Base-by-base conservation (phyloP, 2,888 invertebrate genomes). In the Thymelicus lineola region DNA sequence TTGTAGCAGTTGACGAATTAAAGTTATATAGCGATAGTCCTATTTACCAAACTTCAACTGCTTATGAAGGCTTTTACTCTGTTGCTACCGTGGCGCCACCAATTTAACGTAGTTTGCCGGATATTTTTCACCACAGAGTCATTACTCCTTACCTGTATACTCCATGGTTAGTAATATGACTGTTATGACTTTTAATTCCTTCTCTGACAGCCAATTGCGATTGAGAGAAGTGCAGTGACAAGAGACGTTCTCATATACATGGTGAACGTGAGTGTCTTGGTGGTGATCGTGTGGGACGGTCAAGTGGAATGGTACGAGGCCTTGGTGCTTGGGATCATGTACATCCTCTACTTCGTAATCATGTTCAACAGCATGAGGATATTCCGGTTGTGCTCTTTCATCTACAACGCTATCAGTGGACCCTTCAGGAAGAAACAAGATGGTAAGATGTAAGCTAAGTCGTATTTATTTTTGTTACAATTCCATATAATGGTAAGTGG, bases 161-260 rank as follows among this genome's bases (percentile, higher is more conserved):
- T n/a, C n/a, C n/a, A n/a, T n/a, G n/a, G n/a, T n/a, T n/a, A n/a
- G n/a, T n/a, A n/a, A n/a, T n/a, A n/a, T n/a, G n/a, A n/a, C n/a
- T n/a, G n/a, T n/a, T n/a, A n/a, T n/a, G n/a, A n/a, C n/a, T n/a
- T n/a, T n/a, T 6, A 9, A 6, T 15, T 35, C 10, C 7, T 60
- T 45, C 14, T 48, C 1, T 17, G 2, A 15, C 86, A 97, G 97
- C 96, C 96, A 0, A 96, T 98, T 42, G 93, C 95, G 76, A 91
- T 98, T 62, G 97, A 97, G 80, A 96, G 96, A 94, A 96, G 96
- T 89, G 97, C 98, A 0, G 95, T 98, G 20, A 96, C 97, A 0
- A 92, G 98, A 72, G 98, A 98, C 80, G 96, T 96, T 58, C 79
- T 95, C 7, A 96, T 97, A 69, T 98, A 98, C 83, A 94, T 96